These are phyloP conservation scores for Merluccius polli DNA, from an alignment of 2,797 vertebrate genomes.

Conservation along the genomic window DNA sequence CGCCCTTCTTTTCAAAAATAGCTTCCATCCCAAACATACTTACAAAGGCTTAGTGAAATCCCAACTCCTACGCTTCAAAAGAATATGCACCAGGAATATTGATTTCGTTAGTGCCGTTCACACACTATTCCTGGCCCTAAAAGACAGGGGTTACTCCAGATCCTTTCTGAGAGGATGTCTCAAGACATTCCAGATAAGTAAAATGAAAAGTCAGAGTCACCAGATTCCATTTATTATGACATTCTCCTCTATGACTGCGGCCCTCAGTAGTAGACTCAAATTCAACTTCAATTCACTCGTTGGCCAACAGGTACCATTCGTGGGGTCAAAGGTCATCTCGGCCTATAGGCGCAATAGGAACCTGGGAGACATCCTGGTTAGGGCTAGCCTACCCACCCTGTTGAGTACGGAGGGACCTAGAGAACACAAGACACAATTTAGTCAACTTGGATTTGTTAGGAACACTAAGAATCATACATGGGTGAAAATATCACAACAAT, in stretches of 20 bases:
- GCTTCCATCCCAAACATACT: neutral
- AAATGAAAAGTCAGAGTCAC: too few relatives aligned
- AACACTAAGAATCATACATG: too few relatives aligned
- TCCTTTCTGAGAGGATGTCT: neutral
- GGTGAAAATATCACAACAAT: too few relatives aligned
- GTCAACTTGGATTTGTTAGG: too few relatives aligned
- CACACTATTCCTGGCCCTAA: neutral
- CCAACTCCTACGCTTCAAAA: neutral
- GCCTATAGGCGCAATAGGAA: neutral
- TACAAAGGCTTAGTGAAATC: neutral
- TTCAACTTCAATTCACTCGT: neutral
- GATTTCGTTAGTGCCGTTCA: neutral
- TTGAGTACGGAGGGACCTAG: too few relatives aligned
- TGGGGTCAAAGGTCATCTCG: neutral
- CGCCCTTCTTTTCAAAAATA: neutral
- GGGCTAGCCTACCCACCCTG: too few relatives aligned
- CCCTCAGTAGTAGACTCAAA: neutral
- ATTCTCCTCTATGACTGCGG: neutral
- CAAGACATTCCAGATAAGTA: neutral
- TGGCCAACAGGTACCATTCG: neutral
- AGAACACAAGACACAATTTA: too few relatives aligned
- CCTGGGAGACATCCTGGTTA: neutral
- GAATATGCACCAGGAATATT: neutral
- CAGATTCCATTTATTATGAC: neutral
- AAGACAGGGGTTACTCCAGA: neutral